Evolutionary conservation across 2,888 invertebrate genomes (phyloP).

Genomic region (Epirrhoe tristata): DNA sequence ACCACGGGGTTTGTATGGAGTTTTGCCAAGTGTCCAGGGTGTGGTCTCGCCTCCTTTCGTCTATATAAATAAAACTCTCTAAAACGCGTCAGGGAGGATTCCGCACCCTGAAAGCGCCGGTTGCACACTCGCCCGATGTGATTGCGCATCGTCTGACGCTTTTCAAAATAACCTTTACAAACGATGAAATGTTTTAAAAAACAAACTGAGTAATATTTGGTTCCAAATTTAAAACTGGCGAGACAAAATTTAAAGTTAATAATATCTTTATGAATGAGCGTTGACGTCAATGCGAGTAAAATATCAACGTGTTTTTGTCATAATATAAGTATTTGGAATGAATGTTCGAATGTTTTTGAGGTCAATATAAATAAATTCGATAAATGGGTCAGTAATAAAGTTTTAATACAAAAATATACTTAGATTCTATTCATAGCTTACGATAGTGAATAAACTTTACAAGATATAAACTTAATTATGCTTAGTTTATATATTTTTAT

Average conservation of each 20-base stretch:
- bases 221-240: conserved; percentile 57
- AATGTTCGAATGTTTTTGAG: conserved; percentile 26
- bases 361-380: conserved; percentile 37
- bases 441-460: conserved; percentile 33
- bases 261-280: conserved; percentile 75
- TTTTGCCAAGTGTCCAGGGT: no score
- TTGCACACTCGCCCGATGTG: background rate
- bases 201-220: conserved; percentile 44
- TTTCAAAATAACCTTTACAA: conserved; percentile 52
- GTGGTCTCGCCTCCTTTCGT: no score
- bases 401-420: conserved; percentile 41
- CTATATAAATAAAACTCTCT: background rate
- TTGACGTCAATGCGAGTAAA: conserved; percentile 68
- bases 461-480: conserved; percentile 29
- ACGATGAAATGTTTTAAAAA: conserved; percentile 50
- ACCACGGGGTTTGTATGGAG: no score
- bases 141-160: conserved; percentile 27
- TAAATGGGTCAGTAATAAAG: conserved; percentile 35
- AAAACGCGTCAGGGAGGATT: conserved; percentile 26
- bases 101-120: background rate
- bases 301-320: conserved; percentile 38
- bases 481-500: conserved; percentile 15
- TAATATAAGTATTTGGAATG: conserved; percentile 28
- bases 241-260: conserved; percentile 52
- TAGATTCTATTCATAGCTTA: conserved; percentile 30